Evolutionary conservation across 2,888 invertebrate genomes (phyloP).

Genomic region (Lepidonotus clava): DNA sequence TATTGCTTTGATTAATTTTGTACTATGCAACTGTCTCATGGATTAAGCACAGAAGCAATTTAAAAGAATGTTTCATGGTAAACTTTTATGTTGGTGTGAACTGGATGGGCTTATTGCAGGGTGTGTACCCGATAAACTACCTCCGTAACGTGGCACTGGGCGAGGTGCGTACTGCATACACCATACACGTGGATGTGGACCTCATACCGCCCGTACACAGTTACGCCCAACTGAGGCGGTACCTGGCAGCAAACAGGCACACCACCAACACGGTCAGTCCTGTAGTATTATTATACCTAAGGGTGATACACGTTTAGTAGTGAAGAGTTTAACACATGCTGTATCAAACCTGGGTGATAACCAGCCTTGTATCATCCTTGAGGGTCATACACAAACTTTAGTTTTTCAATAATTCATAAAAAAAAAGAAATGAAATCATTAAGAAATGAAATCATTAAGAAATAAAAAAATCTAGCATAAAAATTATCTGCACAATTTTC

Average conservation of each 20-base stretch:
- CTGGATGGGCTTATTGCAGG: not conserved
- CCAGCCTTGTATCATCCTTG: too few species aligned
- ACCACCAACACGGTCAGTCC: not conserved
- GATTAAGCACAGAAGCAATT: not conserved
- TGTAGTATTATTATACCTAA: not conserved
- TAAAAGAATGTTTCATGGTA: not conserved
- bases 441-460: too few species aligned
- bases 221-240: not conserved
- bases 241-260: not conserved
- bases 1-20: not conserved
- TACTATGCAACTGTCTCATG: not conserved
- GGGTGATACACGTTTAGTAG: not conserved
- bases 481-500: too few species aligned
- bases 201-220: not conserved
- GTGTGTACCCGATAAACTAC: conserved; percentile 12
- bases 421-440: too few species aligned
- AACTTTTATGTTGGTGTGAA: too few species aligned
- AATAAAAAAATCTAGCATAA: too few species aligned
- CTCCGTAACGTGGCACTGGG: not conserved
- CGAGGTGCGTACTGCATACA: not conserved
- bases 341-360: too few species aligned
- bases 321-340: too few species aligned
- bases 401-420: too few species aligned
- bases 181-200: not conserved
- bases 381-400: too few species aligned